Conservation (phyloP, 2,888 invertebrate genomes). For the Eupithecia dodoneata region DNA sequence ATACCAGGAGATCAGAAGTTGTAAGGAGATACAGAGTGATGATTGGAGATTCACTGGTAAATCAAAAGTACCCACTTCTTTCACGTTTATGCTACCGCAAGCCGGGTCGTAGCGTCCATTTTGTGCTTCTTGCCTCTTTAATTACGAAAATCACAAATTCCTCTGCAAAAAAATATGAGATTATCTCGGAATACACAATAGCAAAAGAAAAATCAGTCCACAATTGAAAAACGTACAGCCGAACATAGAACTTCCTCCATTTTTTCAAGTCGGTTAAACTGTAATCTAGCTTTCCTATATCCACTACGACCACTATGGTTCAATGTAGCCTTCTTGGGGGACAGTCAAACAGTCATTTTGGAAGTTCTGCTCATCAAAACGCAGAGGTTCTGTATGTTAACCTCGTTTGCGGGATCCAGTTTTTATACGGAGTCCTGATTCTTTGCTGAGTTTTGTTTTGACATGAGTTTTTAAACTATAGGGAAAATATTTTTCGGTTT, state of each 20-base stretch:
- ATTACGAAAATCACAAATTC: too few relatives aligned
- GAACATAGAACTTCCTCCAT: background rate
- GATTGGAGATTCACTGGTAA: too few relatives aligned
- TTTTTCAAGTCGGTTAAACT: background rate
- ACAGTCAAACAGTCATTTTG: conserved; percentile 48
- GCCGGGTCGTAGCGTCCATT: too few relatives aligned
- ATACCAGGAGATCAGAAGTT: too few relatives aligned
- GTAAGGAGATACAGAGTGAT: too few relatives aligned
- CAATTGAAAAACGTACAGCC: background rate
- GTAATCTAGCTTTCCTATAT: conserved; percentile 5
- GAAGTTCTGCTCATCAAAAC: conserved; percentile 42
- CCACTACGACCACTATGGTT: conserved; percentile 21
- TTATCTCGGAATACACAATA: too few relatives aligned
- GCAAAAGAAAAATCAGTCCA: too few relatives aligned
- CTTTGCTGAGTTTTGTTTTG: background rate
- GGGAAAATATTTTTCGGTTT: background rate
- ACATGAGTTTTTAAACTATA: conserved; percentile 4
- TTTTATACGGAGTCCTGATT: conserved; percentile 30
- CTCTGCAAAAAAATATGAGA: too few relatives aligned
- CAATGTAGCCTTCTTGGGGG: conserved; percentile 32
- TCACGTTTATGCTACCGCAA: too few relatives aligned
- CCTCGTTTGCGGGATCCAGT: conserved; percentile 38
- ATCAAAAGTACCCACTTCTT: too few relatives aligned
- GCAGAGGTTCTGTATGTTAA: conserved; percentile 40
- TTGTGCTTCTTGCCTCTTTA: too few relatives aligned